Conservation (phyloP, 2,888 invertebrate species). For the Eupeodes latifasciatus region DNA sequence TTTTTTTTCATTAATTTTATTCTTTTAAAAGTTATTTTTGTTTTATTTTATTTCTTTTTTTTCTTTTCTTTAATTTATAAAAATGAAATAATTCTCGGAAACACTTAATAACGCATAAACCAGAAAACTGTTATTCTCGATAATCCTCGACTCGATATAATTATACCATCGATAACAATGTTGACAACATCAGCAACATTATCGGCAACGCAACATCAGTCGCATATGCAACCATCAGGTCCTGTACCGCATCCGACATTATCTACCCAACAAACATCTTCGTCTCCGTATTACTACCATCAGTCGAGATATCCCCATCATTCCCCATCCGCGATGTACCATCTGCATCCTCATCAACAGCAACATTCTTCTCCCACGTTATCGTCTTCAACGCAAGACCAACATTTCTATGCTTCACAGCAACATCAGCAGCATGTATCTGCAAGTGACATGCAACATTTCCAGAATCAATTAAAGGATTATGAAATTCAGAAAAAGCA, state of each 20-base stretch:
- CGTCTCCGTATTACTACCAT: slow-evolving; percentile 58
- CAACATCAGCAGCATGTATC: slow-evolving; percentile 33
- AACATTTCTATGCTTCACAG: slow-evolving; percentile 58
- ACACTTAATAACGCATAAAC: too few species aligned
- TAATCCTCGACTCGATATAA: slow-evolving; percentile 79
- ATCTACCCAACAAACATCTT: slow-evolving; percentile 47
- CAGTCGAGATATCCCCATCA: slow-evolving; percentile 66
- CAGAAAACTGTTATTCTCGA: slow-evolving; percentile 80
- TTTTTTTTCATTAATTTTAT: slow-evolving; percentile 55
- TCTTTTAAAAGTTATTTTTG: slow-evolving; percentile 81
- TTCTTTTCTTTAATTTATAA: slow-evolving; percentile 74
- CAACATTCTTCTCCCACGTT: slow-evolving; percentile 52
- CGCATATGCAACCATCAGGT: slow-evolving; percentile 77
- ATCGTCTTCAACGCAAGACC: slow-evolving; percentile 51
- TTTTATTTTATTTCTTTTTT: slow-evolving; percentile 77
- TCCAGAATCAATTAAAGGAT: slow-evolving; percentile 63
- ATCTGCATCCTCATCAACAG: slow-evolving; percentile 44
- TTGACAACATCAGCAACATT: slow-evolving; percentile 78
- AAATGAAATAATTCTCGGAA: slow-evolving; percentile 44
- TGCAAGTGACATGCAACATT: slow-evolving; percentile 55
- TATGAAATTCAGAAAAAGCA: slow-evolving; percentile 66
- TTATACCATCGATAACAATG: slow-evolving; percentile 77
- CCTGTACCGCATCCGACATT: slow-evolving; percentile 23
- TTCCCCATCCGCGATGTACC: slow-evolving; percentile 68
- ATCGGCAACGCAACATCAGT: slow-evolving; percentile 79